Conservation (phyloP, 2,888 invertebrate genomes). For the Ormyrus nitidulus region DNA sequence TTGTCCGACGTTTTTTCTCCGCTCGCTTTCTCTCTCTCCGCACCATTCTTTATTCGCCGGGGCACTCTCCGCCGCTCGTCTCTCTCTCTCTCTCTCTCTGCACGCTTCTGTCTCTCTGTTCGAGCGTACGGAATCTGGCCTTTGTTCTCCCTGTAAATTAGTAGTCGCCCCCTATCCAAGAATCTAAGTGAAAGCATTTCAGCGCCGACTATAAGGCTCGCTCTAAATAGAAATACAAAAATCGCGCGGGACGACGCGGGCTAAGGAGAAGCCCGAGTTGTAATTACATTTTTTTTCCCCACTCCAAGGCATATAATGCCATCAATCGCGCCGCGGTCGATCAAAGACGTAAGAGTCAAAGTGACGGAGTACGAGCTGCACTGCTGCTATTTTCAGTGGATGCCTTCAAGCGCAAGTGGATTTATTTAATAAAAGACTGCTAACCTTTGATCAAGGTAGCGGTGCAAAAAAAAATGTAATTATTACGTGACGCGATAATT, state of each 20-base stretch:
- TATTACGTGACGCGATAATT: no score
- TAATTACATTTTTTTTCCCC: slow-evolving; percentile 26
- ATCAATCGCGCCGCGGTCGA: slow-evolving; percentile 3
- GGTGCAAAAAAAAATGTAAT: no score
- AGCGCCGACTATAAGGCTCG: not conserved
- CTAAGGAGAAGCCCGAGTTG: not conserved
- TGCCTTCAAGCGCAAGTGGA: not conserved
- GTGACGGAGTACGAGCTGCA: not conserved
- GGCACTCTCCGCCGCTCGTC: no score
- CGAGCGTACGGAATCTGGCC: not conserved
- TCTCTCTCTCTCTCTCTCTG: no score
- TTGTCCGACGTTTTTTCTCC: not conserved
- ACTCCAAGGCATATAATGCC: not conserved
- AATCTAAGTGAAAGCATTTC: slow-evolving; percentile 7
- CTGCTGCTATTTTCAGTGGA: not conserved
- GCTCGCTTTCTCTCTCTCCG: no score
- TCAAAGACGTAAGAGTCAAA: slow-evolving; percentile 8
- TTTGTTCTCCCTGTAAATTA: slow-evolving; percentile 51
- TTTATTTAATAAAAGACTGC: not conserved
- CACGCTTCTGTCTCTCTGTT: slow-evolving; percentile 2
- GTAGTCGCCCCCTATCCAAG: slow-evolving; percentile 10
- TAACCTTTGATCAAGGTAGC: not conserved
- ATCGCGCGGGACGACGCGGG: not conserved
- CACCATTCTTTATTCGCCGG: no score
- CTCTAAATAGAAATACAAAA: slow-evolving; percentile 24